phyloP scores from a whole-genome alignment of 2,113 vertebrate genomes.

The Sisor rabdophorus region DNA sequence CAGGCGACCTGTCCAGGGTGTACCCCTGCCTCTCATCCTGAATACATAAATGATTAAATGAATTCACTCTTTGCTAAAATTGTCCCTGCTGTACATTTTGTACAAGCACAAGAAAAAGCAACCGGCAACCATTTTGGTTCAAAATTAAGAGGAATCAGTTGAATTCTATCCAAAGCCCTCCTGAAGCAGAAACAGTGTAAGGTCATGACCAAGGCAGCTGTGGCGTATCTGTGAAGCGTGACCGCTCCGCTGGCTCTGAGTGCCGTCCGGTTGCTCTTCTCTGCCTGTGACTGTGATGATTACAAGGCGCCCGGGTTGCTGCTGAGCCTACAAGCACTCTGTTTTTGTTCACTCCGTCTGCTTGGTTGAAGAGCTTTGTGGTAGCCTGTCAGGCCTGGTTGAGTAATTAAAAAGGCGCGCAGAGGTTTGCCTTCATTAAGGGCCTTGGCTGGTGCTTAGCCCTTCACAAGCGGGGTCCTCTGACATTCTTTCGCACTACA shows the following conservation, averaged over 20 bases:
- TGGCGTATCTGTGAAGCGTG: conserved; percentile 54
- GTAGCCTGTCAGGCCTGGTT: conserved; percentile 73
- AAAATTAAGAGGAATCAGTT: background rate
- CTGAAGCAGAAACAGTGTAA: conserved; percentile 31
- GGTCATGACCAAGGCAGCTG: conserved; percentile 52
- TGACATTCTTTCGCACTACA: conserved; percentile 23
- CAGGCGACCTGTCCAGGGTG: too few relatives aligned
- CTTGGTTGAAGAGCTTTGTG: conserved; percentile 59
- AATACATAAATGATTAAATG: too few relatives aligned
- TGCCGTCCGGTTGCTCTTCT: conserved; percentile 55
- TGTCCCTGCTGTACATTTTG: background rate
- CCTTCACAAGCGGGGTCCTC: conserved; percentile 38
- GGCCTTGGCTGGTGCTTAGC: conserved; percentile 52
- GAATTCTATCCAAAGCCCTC: background rate
- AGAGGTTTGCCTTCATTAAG: conserved; percentile 70
- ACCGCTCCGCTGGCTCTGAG: conserved; percentile 53
- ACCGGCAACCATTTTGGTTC: background rate
- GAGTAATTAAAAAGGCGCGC: conserved; percentile 76
- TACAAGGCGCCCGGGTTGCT: conserved; percentile 19
- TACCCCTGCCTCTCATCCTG: too few relatives aligned
- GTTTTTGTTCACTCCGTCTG: conserved; percentile 57
- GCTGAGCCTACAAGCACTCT: conserved; percentile 48
- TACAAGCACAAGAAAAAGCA: background rate
- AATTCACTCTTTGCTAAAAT: background rate
- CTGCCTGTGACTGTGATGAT: conserved; percentile 54